Percentiles rank a stretch among this genome's conserved stretches.
phyloP scores from a whole-genome alignment of 2,797 vertebrate species.

The Gephyroberyx darwinii region DNA sequence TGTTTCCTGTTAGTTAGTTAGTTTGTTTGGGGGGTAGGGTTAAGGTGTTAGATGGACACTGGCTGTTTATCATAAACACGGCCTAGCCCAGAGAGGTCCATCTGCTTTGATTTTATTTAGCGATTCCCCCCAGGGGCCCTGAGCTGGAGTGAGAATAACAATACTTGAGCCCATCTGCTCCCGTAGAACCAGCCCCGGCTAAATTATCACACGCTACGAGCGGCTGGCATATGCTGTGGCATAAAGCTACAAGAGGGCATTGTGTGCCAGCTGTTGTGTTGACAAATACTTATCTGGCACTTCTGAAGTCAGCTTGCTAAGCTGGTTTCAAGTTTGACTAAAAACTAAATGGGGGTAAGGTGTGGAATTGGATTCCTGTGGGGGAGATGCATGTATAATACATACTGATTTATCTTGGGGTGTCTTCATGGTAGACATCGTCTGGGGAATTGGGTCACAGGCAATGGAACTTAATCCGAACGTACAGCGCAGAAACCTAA shows the following conservation, averaged over 20 bases:
- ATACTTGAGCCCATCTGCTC: slow-evolving; percentile 97
- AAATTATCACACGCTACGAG: slow-evolving; percentile 96
- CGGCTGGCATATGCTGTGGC: slow-evolving; percentile 96
- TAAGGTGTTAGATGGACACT: slow-evolving; percentile 77
- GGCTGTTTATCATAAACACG: slow-evolving; percentile 91
- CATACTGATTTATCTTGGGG: slow-evolving; percentile 64
- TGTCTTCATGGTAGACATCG: slow-evolving; percentile 64
- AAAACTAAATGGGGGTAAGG: slow-evolving; percentile 74
- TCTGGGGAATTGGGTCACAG: slow-evolving; percentile 72
- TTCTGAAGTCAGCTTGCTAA: slow-evolving; percentile 92
- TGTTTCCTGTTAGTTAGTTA: slow-evolving; percentile 39
- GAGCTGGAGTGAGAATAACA: slow-evolving; percentile 94
- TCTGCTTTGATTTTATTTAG: slow-evolving; percentile 99
- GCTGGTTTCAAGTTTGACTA: slow-evolving; percentile 84
- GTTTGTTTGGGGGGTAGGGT: slow-evolving; percentile 60
- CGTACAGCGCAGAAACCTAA: slow-evolving; percentile 58
- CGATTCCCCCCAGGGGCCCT: slow-evolving; percentile 89
- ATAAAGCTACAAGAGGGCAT: slow-evolving; percentile 97
- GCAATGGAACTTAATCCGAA: slow-evolving; percentile 67
- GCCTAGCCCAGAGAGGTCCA: slow-evolving; percentile 90
- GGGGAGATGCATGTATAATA: slow-evolving; percentile 61
- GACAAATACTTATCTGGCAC: slow-evolving; percentile 95
- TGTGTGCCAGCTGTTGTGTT: slow-evolving; percentile 96
- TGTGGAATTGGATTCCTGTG: slow-evolving; percentile 58
- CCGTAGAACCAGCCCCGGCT: slow-evolving; percentile 88